These are phyloP conservation scores for Muscicapa striata DNA, from an alignment of 2,797 vertebrate species.

Conservation along the genomic window DNA sequence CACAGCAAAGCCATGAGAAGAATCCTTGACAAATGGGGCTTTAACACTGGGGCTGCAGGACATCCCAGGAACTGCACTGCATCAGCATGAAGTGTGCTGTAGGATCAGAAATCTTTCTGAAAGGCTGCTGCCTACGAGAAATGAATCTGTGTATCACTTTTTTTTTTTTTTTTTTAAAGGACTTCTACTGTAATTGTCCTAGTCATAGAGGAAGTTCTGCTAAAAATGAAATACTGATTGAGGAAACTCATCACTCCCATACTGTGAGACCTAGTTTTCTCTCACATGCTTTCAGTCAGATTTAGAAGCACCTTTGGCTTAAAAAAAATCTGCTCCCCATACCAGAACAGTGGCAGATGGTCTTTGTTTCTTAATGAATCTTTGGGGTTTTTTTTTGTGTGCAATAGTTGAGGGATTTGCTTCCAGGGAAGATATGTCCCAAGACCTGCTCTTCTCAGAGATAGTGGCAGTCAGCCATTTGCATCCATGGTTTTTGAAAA, in stretches of 20 bases:
- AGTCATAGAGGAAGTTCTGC: not conserved
- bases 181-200: not conserved
- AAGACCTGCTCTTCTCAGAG: conserved; percentile 16
- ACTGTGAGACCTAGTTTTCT: conserved; percentile 10
- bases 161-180: not conserved
- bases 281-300: not conserved
- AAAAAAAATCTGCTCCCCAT: not conserved
- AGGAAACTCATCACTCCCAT: not conserved
- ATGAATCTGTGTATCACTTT: not conserved
- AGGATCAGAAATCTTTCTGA: not conserved
- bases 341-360: conserved; percentile 50
- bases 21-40: not conserved
- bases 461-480: not conserved
- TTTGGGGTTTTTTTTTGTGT: not conserved
- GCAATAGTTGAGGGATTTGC: conserved; percentile 17
- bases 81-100: not conserved
- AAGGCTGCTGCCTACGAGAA: not conserved
- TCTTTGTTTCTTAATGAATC: conserved; percentile 50
- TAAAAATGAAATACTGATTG: not conserved
- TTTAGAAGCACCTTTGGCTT: conserved; percentile 15
- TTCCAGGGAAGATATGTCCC: conserved; percentile 15
- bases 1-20: not conserved
- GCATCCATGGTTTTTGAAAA: not conserved
- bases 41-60: not conserved
- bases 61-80: not conserved